Evolutionary conservation across 2,797 vertebrate genomes (phyloP).

Genomic region (Falco columbarius): DNA sequence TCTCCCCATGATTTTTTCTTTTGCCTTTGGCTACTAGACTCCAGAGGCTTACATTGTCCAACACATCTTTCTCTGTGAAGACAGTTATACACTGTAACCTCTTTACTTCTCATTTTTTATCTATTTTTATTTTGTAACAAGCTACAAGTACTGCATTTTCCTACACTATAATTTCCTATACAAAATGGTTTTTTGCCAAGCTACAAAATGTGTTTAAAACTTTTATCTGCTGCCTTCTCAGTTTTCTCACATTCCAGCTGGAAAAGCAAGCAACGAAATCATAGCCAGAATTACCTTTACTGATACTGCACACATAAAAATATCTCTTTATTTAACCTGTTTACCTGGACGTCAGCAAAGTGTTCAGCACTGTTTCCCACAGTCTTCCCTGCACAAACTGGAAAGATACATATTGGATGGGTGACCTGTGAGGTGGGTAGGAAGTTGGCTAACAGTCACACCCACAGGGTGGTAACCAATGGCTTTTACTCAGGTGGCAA

Average conservation of each 20-base stretch:
- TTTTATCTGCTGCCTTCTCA: neutral
- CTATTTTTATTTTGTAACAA: neutral
- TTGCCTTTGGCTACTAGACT: neutral
- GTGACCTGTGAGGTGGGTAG: neutral
- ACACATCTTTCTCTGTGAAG: neutral
- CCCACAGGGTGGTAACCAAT: neutral
- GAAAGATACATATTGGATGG: neutral
- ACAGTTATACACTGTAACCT: neutral
- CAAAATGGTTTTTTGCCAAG: neutral
- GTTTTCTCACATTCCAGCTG: neutral
- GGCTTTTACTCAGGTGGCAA: neutral
- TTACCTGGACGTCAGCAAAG: neutral
- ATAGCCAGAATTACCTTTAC: neutral
- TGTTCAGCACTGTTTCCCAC: neutral
- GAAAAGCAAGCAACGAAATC: neutral
- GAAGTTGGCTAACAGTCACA: neutral
- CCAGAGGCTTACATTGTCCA: neutral
- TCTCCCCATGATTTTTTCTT: neutral
- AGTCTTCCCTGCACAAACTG: neutral
- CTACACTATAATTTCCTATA: neutral
- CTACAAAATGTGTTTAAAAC: neutral
- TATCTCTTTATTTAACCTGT: neutral
- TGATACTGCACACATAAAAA: neutral
- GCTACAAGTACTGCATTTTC: neutral
- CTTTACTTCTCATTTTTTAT: neutral